Percentiles rank a stretch among this genome's conserved stretches.
Evolutionary conservation across 2,113 vertebrate genomes (phyloP).

Genomic region (Colossoma macropomum): DNA sequence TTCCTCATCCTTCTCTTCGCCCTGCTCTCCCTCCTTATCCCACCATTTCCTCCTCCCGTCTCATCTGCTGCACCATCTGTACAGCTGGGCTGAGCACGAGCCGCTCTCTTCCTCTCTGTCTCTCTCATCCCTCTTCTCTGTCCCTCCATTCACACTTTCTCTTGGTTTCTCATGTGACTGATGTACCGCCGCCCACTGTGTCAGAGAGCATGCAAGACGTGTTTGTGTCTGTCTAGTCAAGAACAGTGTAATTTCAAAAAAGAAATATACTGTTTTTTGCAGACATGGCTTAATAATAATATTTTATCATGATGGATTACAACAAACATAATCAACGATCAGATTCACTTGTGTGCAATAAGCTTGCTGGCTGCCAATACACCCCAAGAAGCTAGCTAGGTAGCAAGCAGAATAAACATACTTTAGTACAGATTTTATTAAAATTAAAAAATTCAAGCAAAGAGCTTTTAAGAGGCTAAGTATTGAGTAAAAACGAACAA

Average conservation of each 20-base stretch:
- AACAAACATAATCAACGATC: not conserved
- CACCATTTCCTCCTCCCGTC: conserved; percentile 62
- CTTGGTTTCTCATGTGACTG: conserved; percentile 49
- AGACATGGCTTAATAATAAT: not conserved
- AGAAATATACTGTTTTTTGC: not conserved
- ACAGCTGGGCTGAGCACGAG: conserved; percentile 65
- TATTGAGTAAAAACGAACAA: too few species aligned
- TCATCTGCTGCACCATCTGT: conserved; percentile 76
- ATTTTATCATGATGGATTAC: conserved; percentile 8
- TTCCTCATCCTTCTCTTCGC: conserved; percentile 45
- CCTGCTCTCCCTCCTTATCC: conserved; percentile 49
- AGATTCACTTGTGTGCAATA: too few species aligned
- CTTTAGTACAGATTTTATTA: too few species aligned
- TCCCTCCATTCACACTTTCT: not conserved
- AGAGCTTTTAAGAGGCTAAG: too few species aligned
- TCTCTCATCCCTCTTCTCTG: conserved; percentile 49
- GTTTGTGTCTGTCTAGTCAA: not conserved
- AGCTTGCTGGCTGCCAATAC: too few species aligned
- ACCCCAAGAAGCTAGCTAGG: too few species aligned
- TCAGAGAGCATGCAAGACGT: not conserved
- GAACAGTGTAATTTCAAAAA: not conserved
- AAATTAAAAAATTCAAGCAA: too few species aligned
- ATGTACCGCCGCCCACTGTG: conserved; percentile 48
- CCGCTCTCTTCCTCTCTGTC: not conserved
- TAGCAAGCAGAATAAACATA: too few species aligned